Percentiles rank a stretch among this genome's conserved stretches.
These are phyloP conservation scores for Samia ricini DNA, from an alignment of 1,140 invertebrate species.

Conservation along the genomic window DNA sequence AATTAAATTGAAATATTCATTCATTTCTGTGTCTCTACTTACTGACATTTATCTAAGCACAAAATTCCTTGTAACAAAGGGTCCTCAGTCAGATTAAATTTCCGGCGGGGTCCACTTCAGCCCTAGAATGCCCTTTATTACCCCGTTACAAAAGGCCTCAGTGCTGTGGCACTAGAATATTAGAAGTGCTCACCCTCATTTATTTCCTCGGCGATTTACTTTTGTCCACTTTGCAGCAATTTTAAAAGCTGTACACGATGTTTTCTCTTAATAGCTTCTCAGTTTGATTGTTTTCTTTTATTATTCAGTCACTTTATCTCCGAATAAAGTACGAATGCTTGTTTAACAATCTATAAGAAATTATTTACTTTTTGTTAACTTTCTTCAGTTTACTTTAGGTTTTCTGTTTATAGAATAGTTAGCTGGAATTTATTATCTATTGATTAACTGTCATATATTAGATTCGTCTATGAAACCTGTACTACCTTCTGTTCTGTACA, in stretches of 20 bases:
- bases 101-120: conserved; percentile 66
- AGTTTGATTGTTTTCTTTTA: conserved; percentile 9
- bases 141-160: conserved; percentile 59
- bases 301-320: conserved; percentile 6
- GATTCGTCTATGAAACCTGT: no score
- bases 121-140: conserved; percentile 68
- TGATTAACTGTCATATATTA: no score
- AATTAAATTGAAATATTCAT: conserved; percentile 68
- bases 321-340: background rate
- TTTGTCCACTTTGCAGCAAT: conserved; percentile 40
- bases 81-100: conserved; percentile 68
- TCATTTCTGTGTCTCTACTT: conserved; percentile 38
- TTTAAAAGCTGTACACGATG: conserved; percentile 18
- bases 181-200: conserved; percentile 60
- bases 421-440: no score
- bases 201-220: conserved; percentile 44
- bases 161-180: conserved; percentile 53
- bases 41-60: conserved; percentile 63
- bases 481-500: no score
- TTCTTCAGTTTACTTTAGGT: background rate
- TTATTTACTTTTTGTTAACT: background rate
- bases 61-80: conserved; percentile 62
- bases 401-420: no score
- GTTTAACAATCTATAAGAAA: conserved; percentile 3
- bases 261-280: conserved; percentile 13